Conservation (phyloP, 2,113 vertebrate species). For the Choloepus hoffmanni region DNA sequence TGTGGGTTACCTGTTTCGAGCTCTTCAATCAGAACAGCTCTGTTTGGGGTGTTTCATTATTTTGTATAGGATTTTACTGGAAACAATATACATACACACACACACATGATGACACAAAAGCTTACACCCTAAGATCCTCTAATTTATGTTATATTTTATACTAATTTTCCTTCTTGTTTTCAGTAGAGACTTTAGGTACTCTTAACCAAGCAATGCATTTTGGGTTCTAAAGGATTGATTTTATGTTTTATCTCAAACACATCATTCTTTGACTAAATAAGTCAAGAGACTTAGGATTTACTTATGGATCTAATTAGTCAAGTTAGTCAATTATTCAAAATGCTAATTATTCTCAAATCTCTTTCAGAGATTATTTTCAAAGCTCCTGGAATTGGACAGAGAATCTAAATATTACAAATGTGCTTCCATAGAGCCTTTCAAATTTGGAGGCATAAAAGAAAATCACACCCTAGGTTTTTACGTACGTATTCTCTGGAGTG, state of each 20-base stretch:
- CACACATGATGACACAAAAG: background rate
- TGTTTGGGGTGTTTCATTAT: background rate
- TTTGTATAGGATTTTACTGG: background rate
- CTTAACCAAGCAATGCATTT: slow-evolving; percentile 16
- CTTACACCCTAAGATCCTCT: background rate
- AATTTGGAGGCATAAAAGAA: background rate
- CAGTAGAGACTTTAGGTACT: background rate
- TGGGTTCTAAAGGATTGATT: slow-evolving; percentile 18
- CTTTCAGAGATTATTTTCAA: slow-evolving; percentile 1
- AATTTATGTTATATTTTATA: background rate
- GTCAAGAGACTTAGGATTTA: slow-evolving; percentile 61
- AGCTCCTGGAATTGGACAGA: slow-evolving; percentile 32
- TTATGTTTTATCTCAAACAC: slow-evolving; percentile 50
- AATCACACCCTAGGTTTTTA: background rate
- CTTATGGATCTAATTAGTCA: slow-evolving; percentile 60
- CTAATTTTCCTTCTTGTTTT: background rate
- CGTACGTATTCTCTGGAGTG: background rate
- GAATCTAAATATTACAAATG: slow-evolving; percentile 23
- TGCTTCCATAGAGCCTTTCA: background rate
- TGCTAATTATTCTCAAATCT: slow-evolving; percentile 51
- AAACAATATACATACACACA: background rate
- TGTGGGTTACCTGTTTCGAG: fast-evolving
- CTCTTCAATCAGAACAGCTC: background rate
- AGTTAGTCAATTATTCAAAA: slow-evolving; percentile 59
- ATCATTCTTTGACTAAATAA: slow-evolving; percentile 56